Base-by-base conservation (phyloP, 2,113 vertebrate species). In the Sorex fumeus region DNA sequence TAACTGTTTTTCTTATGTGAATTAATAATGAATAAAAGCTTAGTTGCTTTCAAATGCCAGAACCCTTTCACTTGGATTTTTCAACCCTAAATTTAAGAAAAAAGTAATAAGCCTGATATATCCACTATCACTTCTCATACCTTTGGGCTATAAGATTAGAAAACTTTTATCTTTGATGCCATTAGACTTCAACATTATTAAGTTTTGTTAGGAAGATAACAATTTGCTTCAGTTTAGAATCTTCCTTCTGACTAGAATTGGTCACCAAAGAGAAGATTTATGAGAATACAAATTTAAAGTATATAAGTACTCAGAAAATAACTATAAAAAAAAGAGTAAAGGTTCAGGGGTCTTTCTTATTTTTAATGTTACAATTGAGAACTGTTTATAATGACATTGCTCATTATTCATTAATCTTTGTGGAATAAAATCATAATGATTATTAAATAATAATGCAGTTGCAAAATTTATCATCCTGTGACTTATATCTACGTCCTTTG, bases 21-120 rank as follows among this genome's bases (percentile, higher is more conserved):
- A 92, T 93, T 94, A 95, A 96, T 93, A 96, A 95, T 93, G 53
- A 25, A 94, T 95, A 93, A 93, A 84, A 87, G 79, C 21, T 53
- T 82, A 69, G 79, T 84, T 91, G 74, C 69, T 94, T 95, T 94
- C 77, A 93, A 95, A 95, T 93, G 53, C 75, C 88, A 62, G 57
- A 91, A 88, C 2, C 11, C 28, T 77, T 92, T 95, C 30, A 1
- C 40, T 87, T 67, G 11, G 32, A 19, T 27, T 74, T 69, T 74
- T n/a, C 82, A 76, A 60, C 71, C 15, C 60, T 30, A 28, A 60
- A 18, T 36, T 76, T 83, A 91, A 82, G 36, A 60, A 80, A 50
- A 30, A 79, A 28, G 92, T 81, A 77, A 83, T n/a, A 79, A 88
- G 60, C 2, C 32, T 90, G 16, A 21, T 62, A 2, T 64, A 82